A percentile compares a stretch with the other conserved stretches of the same genome.
Evolutionary conservation across 2,888 invertebrate genomes (phyloP).

Genomic region (Chironomus riparius): DNA sequence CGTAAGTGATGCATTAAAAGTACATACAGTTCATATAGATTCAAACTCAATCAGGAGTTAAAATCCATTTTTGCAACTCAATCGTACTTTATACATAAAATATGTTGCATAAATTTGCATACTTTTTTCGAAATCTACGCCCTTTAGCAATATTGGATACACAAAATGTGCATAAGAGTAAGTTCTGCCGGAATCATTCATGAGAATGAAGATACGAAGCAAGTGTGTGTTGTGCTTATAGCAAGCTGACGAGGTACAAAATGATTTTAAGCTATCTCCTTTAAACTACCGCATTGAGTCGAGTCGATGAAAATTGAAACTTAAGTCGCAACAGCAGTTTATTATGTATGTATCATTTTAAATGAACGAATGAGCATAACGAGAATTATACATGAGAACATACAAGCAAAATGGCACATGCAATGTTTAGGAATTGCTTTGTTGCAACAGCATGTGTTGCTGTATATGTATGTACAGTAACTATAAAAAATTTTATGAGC

Average conservation of each 20-base stretch:
- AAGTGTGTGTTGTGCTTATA: neutral
- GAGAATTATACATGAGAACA: conserved; percentile 9
- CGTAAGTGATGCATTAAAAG: too few species aligned
- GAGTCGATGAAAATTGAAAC: conserved; percentile 15
- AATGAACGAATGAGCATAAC: too few species aligned
- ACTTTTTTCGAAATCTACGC: neutral
- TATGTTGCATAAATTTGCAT: neutral
- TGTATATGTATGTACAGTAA: too few species aligned
- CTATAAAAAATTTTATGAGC: too few species aligned
- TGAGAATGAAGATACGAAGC: neutral
- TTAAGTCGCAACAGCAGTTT: neutral
- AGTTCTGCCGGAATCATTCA: neutral
- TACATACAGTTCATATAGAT: too few species aligned
- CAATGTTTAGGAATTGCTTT: neutral
- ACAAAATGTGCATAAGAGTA: too few species aligned
- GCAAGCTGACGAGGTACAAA: too few species aligned
- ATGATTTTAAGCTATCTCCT: neutral
- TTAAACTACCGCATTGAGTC: neutral
- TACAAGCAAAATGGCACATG: neutral
- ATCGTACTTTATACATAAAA: neutral
- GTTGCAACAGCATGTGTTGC: neutral
- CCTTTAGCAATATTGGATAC: too few species aligned
- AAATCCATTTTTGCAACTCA: neutral
- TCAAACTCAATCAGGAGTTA: too few species aligned
- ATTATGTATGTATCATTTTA: too few species aligned